Percentiles rank a stretch among this genome's conserved stretches.
Conservation (phyloP, 2,797 vertebrate species). For the Morelia viridis region DNA sequence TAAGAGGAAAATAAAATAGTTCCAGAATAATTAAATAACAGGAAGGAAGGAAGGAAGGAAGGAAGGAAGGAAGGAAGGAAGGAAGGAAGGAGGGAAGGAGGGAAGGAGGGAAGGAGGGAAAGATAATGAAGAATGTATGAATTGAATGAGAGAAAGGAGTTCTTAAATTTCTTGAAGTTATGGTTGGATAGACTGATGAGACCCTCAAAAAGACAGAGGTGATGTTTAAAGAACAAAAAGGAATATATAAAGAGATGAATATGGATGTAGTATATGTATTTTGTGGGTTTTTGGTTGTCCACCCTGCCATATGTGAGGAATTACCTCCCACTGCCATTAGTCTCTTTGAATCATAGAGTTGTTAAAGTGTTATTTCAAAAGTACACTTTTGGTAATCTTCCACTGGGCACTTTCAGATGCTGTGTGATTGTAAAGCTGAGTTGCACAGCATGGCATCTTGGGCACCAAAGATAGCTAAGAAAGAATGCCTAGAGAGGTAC, state of each 20-base stretch:
- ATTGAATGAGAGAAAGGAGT: background rate
- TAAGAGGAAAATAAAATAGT: background rate
- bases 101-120: too few relatives aligned
- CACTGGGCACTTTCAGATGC: background rate
- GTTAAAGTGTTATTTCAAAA: background rate
- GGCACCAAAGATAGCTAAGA: background rate
- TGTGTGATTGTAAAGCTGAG: background rate
- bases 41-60: too few relatives aligned
- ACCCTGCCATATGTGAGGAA: background rate
- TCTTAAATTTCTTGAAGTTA: background rate
- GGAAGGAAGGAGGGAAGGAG: too few relatives aligned
- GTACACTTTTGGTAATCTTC: background rate
- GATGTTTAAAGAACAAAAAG: background rate
- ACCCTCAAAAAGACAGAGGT: background rate
- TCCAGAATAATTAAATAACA: constrained; percentile 4
- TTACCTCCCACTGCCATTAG: background rate
- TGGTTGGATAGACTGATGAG: background rate
- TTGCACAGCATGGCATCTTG: background rate
- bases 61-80: background rate
- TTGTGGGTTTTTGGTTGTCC: background rate
- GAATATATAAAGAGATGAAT: background rate
- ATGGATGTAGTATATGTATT: background rate
- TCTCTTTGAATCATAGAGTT: background rate
- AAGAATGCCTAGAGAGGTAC: background rate
- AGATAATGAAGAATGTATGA: background rate